Conservation (phyloP, 2,113 vertebrate genomes). For the Callopanchax toddi region DNA sequence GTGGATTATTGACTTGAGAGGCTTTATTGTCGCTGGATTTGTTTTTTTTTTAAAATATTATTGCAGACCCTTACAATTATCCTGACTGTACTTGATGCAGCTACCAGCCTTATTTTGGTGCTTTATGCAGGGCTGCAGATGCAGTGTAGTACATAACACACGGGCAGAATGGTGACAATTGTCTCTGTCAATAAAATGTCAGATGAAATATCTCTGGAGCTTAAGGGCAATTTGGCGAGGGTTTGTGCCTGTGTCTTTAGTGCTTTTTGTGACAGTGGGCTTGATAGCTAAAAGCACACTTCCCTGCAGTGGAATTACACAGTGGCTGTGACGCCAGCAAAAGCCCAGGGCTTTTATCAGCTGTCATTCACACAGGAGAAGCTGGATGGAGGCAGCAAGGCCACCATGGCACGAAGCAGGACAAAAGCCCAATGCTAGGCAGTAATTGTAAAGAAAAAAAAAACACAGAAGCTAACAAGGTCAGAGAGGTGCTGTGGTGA, state of each 20-base stretch:
- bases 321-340: constrained; percentile 61
- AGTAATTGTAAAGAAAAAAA: constrained; percentile 61
- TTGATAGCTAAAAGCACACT: constrained; percentile 73
- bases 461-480: constrained; percentile 66
- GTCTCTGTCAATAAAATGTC: constrained; percentile 71
- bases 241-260: constrained; percentile 66
- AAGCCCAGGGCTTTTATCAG: constrained; percentile 71
- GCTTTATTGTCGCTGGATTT: constrained; percentile 69
- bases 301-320: constrained; percentile 74
- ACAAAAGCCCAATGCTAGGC: constrained; percentile 70
- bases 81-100: constrained; percentile 52
- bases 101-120: constrained; percentile 33
- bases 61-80: constrained; percentile 78
- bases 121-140: constrained; percentile 34
- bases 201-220: constrained; percentile 64
- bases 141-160: constrained; percentile 56
- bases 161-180: constrained; percentile 49
- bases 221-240: constrained; percentile 61
- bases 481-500: constrained; percentile 49
- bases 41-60: constrained; percentile 76
- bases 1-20: constrained; percentile 78
- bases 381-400: constrained; percentile 70
- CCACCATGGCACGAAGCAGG: constrained; percentile 57
- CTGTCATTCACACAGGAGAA: constrained; percentile 70
- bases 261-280: constrained; percentile 63